Conservation (phyloP, 2,797 vertebrate genomes). For the Miichthys miiuy region DNA sequence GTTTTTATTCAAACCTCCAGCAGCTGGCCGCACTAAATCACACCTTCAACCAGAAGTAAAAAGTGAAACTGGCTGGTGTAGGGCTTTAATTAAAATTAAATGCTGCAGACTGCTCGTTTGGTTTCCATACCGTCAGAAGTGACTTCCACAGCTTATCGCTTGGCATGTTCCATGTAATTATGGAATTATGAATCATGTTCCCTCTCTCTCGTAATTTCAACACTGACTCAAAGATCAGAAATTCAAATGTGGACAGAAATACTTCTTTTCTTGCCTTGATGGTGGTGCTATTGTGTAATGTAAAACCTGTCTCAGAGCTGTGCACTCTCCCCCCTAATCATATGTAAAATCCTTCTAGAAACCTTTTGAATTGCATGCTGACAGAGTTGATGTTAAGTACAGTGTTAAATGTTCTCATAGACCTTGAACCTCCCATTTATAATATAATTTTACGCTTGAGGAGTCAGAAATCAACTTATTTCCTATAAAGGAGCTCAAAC, state of each 20-base stretch:
- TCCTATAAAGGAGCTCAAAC: neutral
- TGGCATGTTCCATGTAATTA: conserved; percentile 43
- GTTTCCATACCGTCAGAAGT: conserved; percentile 9
- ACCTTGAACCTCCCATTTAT: conserved; percentile 30
- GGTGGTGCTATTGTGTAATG: conserved; percentile 49
- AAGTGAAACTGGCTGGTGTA: conserved; percentile 41
- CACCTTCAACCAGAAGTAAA: conserved; percentile 47
- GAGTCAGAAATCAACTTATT: conserved; percentile 2
- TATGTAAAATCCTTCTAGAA: conserved; percentile 62
- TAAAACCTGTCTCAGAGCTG: conserved; percentile 55
- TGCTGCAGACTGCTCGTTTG: conserved; percentile 29
- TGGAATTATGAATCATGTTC: conserved; percentile 5
- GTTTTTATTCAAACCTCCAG: conserved; percentile 52
- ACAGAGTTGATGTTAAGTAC: conserved; percentile 39
- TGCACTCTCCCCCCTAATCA: conserved; percentile 51
- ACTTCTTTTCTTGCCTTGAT: conserved; percentile 34
- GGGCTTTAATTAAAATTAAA: conserved; percentile 60
- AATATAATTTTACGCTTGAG: conserved; percentile 30
- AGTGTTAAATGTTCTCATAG: conserved; percentile 36
- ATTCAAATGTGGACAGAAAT: conserved; percentile 33
- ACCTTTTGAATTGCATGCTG: conserved; percentile 59
- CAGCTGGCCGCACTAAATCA: conserved; percentile 38
- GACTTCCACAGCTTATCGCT: conserved; percentile 14
- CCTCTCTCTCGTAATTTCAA: conserved; percentile 17
- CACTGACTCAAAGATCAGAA: conserved; percentile 29